Percentiles rank a stretch among this genome's conserved stretches.
phyloP scores from a whole-genome alignment of 1,140 invertebrate species.

The Aphelinus certus region DNA sequence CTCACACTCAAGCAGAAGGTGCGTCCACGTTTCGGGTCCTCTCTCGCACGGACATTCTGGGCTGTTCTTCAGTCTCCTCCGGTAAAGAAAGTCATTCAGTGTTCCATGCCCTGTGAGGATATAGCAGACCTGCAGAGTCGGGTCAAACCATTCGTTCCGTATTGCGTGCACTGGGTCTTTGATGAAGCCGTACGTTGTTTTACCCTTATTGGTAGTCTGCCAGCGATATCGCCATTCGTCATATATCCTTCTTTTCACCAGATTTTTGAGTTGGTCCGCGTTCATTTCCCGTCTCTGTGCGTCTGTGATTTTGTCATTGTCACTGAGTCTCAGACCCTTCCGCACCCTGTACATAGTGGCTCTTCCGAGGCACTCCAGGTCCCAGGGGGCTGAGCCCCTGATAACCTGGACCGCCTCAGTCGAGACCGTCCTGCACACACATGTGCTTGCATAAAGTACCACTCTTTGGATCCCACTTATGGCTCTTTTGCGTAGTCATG shows the following conservation, averaged over 20 bases:
- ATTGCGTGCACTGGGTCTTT: background rate
- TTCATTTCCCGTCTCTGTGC: background rate
- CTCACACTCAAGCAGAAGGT: slow-evolving; percentile 27
- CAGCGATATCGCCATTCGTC: slow-evolving; percentile 15
- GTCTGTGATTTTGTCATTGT: background rate
- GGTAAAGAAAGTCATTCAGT: slow-evolving; percentile 7
- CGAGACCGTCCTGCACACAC: slow-evolving; percentile 48
- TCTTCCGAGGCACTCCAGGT: slow-evolving; percentile 27
- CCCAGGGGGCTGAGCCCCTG: slow-evolving; percentile 4
- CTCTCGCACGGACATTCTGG: slow-evolving; percentile 7
- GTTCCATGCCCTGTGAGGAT: slow-evolving; percentile 15
- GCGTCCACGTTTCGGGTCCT: slow-evolving; percentile 24
- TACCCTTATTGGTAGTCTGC: slow-evolving; percentile 2
- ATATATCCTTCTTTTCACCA: background rate
- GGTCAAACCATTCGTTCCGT: background rate
- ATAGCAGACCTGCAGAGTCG: background rate
- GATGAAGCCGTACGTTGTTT: slow-evolving; percentile 6
- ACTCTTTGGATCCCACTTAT: slow-evolving; percentile 35
- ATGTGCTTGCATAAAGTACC: slow-evolving; percentile 43
- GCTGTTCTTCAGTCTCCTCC: background rate
- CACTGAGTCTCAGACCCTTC: slow-evolving; percentile 18
- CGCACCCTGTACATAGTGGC: slow-evolving; percentile 19
- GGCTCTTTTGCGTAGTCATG: background rate
- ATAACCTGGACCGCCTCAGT: slow-evolving; percentile 42
- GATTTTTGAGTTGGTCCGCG: background rate